Conservation (phyloP, 2,888 invertebrate genomes). For the Noctua fimbriata region DNA sequence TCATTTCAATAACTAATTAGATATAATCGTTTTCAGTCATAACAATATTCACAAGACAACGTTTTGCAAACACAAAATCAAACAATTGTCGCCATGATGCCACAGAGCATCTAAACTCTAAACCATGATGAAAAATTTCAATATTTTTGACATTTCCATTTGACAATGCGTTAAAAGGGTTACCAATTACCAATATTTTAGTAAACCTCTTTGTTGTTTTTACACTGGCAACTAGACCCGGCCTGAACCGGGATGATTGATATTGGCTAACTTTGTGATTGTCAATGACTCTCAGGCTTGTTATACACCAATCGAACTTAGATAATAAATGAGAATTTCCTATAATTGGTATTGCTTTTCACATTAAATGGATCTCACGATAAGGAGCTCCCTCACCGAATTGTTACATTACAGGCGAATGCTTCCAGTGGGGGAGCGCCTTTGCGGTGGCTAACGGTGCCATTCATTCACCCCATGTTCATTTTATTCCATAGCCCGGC, state of each 20-base stretch:
- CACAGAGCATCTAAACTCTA: not conserved
- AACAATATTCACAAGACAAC: constrained; percentile 39
- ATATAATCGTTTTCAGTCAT: constrained; percentile 38
- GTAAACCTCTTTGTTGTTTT: not conserved
- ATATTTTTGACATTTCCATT: constrained; percentile 24
- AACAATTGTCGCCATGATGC: constrained; percentile 59
- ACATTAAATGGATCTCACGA: not conserved
- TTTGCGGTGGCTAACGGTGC: too few species aligned
- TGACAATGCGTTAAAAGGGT: constrained; percentile 22
- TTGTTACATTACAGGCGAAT: not conserved
- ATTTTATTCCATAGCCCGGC: too few species aligned
- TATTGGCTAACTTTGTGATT: not conserved
- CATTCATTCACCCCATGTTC: too few species aligned
- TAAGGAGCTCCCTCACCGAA: not conserved
- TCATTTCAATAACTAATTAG: constrained; percentile 70
- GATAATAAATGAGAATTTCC: not conserved
- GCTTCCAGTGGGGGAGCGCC: too few species aligned
- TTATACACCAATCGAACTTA: too few species aligned
- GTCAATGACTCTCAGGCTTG: not conserved
- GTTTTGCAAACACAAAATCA: constrained; percentile 35
- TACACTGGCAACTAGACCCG: not conserved
- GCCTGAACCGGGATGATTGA: too few species aligned
- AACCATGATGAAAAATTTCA: constrained; percentile 49
- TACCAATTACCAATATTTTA: constrained; percentile 1
- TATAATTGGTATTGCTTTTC: not conserved